These are phyloP conservation scores for Sciurus niger DNA, from an alignment of 2,113 vertebrate genomes.

Conservation along the genomic window DNA sequence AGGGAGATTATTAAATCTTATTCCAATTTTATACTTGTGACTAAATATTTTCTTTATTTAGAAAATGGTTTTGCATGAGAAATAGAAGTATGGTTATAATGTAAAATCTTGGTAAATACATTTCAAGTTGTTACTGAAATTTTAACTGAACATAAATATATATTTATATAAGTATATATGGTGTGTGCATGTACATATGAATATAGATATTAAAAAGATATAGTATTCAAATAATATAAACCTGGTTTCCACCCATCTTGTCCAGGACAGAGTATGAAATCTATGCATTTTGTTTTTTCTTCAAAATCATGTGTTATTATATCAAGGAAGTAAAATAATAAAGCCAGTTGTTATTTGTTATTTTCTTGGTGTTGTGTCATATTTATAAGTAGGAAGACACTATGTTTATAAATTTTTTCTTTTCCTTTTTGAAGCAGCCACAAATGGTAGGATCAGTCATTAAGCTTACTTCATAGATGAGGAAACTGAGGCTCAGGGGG, in stretches of 20 bases:
- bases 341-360: constrained; percentile 18
- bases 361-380: neutral
- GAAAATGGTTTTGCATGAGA: constrained; percentile 73
- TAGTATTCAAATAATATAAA: constrained; percentile 46
- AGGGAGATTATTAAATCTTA: constrained; percentile 82
- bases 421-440: constrained; percentile 52
- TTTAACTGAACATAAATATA: constrained; percentile 50
- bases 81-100: constrained; percentile 60
- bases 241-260: constrained; percentile 9
- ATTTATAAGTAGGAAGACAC: neutral
- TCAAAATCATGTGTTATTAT: neutral
- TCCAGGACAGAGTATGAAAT: neutral
- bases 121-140: constrained; percentile 73
- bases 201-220: constrained; percentile 48
- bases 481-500: neutral
- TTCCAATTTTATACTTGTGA: constrained; percentile 77
- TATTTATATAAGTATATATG: constrained; percentile 21
- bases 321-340: neutral
- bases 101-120: constrained; percentile 73
- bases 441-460: neutral
- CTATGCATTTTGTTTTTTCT: constrained; percentile 26
- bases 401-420: constrained; percentile 20
- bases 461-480: neutral
- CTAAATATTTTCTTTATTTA: constrained; percentile 83
- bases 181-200: neutral